Conservation (phyloP, 2,888 invertebrate genomes). For the Muscina levida region DNA sequence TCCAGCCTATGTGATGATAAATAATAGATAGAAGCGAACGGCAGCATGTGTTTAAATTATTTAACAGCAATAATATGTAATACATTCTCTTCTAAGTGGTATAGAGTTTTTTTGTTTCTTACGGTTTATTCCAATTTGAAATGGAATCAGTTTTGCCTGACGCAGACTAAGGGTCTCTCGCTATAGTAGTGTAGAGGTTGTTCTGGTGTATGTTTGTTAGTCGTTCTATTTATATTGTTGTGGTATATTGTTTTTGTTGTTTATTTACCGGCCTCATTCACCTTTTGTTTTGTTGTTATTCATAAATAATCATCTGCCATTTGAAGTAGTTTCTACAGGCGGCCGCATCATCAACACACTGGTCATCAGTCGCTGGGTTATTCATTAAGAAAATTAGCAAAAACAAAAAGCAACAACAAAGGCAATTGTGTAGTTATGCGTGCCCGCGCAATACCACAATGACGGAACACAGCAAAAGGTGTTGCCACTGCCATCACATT, state of each 20-base stretch:
- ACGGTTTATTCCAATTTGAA: too few relatives aligned
- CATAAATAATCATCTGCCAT: conserved; percentile 37
- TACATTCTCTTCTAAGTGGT: conserved; percentile 34
- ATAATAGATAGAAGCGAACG: too few relatives aligned
- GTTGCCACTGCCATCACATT: neutral
- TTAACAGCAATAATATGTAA: conserved; percentile 27
- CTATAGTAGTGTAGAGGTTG: too few relatives aligned
- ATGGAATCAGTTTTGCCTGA: conserved; percentile 2
- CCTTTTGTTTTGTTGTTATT: conserved; percentile 23
- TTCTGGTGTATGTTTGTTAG: neutral
- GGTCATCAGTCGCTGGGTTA: neutral
- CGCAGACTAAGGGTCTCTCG: too few relatives aligned
- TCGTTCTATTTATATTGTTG: neutral
- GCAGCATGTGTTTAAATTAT: conserved; percentile 53
- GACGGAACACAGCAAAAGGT: too few relatives aligned
- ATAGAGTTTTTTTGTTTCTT: too few relatives aligned
- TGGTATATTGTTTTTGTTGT: neutral
- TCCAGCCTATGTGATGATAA: conserved; percentile 15
- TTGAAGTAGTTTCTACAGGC: too few relatives aligned
- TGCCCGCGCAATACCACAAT: too few relatives aligned
- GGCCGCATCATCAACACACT: too few relatives aligned
- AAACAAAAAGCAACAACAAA: conserved; percentile 7
- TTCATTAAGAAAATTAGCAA: conserved; percentile 47
- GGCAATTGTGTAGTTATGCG: too few relatives aligned
- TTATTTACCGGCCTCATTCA: conserved; percentile 46